A percentile compares a stretch with the other conserved stretches of the same genome.
phyloP scores from a whole-genome alignment of 92 coral and sea anemone genomes.

The Bergia puertoricense region DNA sequence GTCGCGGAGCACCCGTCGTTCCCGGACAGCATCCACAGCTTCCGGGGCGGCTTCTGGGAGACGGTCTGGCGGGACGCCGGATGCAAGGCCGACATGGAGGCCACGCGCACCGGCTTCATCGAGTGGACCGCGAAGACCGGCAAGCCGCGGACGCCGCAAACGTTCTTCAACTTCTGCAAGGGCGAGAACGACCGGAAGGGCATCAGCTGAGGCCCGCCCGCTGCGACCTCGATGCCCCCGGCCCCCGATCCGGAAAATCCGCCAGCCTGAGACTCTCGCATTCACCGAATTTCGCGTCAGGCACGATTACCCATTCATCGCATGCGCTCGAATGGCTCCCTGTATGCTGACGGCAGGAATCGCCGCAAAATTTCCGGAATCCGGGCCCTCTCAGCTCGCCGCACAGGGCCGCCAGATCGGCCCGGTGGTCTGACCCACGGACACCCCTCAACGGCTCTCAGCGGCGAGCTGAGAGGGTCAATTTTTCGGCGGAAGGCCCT shows the following conservation, averaged over 20 bases:
- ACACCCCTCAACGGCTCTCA: too few relatives aligned
- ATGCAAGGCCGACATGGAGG: slow-evolving; percentile 15
- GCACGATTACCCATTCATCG: slow-evolving; percentile 13
- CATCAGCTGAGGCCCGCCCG: slow-evolving; percentile 17
- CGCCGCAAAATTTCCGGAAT: not conserved
- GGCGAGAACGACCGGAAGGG: slow-evolving; percentile 16
- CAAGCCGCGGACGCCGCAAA: slow-evolving; percentile 16
- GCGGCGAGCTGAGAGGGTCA: not conserved
- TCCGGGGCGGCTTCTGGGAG: slow-evolving; percentile 17
- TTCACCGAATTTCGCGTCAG: slow-evolving; percentile 13
- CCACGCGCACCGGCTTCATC: slow-evolving; percentile 16
- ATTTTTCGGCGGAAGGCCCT: slow-evolving; percentile 14
- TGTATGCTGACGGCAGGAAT: not conserved
- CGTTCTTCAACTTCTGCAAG: slow-evolving; percentile 13
- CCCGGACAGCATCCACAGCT: slow-evolving; percentile 16
- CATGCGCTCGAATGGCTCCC: slow-evolving; percentile 16
- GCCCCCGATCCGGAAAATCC: slow-evolving; percentile 16
- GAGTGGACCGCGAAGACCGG: slow-evolving; percentile 16
- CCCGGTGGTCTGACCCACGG: too few relatives aligned
- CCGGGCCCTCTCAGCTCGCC: not conserved
- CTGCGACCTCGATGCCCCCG: slow-evolving; percentile 17
- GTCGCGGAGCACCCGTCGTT: slow-evolving; percentile 16
- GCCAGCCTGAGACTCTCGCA: slow-evolving; percentile 16
- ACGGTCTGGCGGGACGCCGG: slow-evolving; percentile 18
- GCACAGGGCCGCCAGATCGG: too few relatives aligned